Conservation (phyloP, 2,888 invertebrate species). For the Calliphora vomitoria region DNA sequence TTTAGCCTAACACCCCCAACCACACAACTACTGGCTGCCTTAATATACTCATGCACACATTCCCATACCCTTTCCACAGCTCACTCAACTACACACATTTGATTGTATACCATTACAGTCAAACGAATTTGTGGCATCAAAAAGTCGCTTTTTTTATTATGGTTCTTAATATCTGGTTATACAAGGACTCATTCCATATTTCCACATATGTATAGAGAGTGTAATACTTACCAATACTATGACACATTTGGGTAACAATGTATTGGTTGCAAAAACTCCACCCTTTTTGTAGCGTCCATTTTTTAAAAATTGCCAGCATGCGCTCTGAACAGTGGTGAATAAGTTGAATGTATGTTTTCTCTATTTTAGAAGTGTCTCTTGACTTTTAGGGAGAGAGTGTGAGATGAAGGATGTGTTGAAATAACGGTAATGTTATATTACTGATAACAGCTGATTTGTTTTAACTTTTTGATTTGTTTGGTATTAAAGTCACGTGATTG, state of each 20-base stretch:
- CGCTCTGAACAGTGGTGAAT: conserved; percentile 60
- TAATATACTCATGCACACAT: background rate
- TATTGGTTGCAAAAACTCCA: conserved; percentile 69
- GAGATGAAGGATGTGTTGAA: conserved; percentile 16
- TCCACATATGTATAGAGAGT: conserved; percentile 14
- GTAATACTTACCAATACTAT: conserved; percentile 32
- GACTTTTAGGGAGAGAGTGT: background rate
- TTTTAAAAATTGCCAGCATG: conserved; percentile 55
- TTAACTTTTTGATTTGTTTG: conserved; percentile 73
- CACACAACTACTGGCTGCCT: background rate
- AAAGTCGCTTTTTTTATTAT: conserved; percentile 82
- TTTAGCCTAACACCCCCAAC: background rate
- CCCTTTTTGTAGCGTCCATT: conserved; percentile 72
- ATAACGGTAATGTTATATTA: conserved; percentile 53
- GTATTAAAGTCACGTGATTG: conserved; percentile 71
- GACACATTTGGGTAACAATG: conserved; percentile 7
- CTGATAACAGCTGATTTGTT: conserved; percentile 70
- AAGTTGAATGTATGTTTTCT: conserved; percentile 31
- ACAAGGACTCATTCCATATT: conserved; percentile 72
- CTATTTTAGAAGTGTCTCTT: background rate
- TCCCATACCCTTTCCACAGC: background rate
- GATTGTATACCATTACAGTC: conserved; percentile 68
- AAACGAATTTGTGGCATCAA: conserved; percentile 83
- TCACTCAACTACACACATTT: conserved; percentile 6
- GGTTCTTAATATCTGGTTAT: conserved; percentile 77